Evolutionary conservation across 2,113 vertebrate species (phyloP).

Genomic region (Xiphias gladius): DNA sequence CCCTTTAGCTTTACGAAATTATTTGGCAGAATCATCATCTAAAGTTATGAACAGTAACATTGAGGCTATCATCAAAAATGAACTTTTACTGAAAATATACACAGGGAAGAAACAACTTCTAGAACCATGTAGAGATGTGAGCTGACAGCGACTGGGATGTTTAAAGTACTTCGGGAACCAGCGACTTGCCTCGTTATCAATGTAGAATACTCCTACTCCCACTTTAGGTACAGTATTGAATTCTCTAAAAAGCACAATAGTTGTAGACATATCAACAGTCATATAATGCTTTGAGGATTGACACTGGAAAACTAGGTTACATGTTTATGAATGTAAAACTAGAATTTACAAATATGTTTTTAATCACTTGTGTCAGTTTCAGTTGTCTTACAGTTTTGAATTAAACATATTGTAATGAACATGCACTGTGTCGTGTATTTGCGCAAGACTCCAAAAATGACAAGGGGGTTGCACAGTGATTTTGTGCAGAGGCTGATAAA

Average conservation of each 20-base stretch:
- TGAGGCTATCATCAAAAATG: not conserved
- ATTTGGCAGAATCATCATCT: not conserved
- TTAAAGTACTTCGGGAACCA: not conserved
- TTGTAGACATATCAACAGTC: not conserved
- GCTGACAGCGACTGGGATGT: not conserved
- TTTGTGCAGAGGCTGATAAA: conserved; percentile 15
- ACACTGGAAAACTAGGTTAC: not conserved
- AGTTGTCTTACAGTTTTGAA: not conserved
- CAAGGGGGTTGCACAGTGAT: conserved; percentile 2
- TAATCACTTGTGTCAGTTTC: not conserved
- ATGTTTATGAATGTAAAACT: not conserved
- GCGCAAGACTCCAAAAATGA: not conserved
- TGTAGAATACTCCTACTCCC: not conserved
- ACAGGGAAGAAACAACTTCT: not conserved
- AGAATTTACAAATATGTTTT: not conserved
- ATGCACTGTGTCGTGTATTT: not conserved
- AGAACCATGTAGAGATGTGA: not conserved
- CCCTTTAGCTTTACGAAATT: too few relatives aligned
- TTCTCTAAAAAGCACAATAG: not conserved
- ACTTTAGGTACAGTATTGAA: not conserved
- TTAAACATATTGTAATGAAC: not conserved
- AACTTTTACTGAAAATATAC: not conserved
- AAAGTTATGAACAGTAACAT: not conserved
- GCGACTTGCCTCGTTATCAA: not conserved
- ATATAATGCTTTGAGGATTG: not conserved